A percentile compares a stretch with the other conserved stretches of the same genome.
phyloP scores from a whole-genome alignment of 2,797 vertebrate species.

The Chaunax sp. region DNA sequence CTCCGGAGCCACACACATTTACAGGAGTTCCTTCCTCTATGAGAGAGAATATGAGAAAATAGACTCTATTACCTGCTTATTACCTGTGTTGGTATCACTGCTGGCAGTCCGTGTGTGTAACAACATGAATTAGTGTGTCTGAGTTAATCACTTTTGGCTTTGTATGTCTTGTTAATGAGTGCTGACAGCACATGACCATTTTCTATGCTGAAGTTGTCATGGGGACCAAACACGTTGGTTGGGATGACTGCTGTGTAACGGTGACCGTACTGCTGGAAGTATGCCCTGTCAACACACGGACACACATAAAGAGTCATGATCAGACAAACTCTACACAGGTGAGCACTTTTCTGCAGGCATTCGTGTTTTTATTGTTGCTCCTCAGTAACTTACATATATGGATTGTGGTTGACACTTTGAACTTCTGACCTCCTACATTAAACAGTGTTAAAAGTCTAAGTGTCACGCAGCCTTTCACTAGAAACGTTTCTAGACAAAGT shows the following conservation, averaged over 20 bases:
- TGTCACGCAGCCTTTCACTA: too few relatives aligned
- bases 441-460: too few relatives aligned
- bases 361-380: background rate
- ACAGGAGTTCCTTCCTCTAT: slow-evolving; percentile 74
- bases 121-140: background rate
- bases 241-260: slow-evolving; percentile 88
- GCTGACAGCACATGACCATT: slow-evolving; percentile 88
- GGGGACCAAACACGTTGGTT: slow-evolving; percentile 88
- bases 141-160: slow-evolving; percentile 53
- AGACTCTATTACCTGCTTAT: background rate
- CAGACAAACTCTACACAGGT: background rate
- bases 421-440: too few relatives aligned
- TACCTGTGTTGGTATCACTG: background rate
- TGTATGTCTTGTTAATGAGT: slow-evolving; percentile 87
- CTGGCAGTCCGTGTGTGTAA: background rate
- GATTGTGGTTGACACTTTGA: too few relatives aligned
- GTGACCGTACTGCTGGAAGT: slow-evolving; percentile 84
- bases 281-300: slow-evolving; percentile 77
- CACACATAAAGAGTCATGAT: background rate
- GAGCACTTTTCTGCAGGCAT: background rate
- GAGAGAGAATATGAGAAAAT: background rate
- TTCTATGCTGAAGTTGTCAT: slow-evolving; percentile 90
- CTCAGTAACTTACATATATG: background rate
- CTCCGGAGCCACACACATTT: slow-evolving; percentile 88
- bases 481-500: too few relatives aligned